A percentile compares a stretch with the other conserved stretches of the same genome.
These are phyloP conservation scores for Zygaena filipendulae DNA, from an alignment of 2,888 invertebrate species.

Conservation along the genomic window DNA sequence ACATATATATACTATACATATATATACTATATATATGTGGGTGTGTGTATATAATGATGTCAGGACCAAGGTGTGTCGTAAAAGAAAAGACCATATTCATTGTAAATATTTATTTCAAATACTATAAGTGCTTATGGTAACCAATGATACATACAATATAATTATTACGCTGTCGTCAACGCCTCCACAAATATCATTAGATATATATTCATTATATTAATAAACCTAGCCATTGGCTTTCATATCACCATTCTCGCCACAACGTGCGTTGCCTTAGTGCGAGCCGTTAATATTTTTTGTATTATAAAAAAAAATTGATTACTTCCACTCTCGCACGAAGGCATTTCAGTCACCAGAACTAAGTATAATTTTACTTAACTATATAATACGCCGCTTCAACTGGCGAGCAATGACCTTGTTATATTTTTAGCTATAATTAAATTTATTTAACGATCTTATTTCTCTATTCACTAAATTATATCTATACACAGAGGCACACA, in stretches of 20 bases:
- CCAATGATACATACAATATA: slow-evolving; percentile 51
- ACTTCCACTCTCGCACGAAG: slow-evolving; percentile 31
- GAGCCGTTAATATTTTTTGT: slow-evolving; percentile 19
- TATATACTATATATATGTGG: too few relatives aligned
- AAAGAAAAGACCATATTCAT: slow-evolving; percentile 28
- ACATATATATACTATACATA: too few relatives aligned
- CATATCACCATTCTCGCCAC: slow-evolving; percentile 53
- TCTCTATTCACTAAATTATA: slow-evolving; percentile 35
- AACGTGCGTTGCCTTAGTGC: slow-evolving; percentile 36
- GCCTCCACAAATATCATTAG: slow-evolving; percentile 38
- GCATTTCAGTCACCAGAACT: too few relatives aligned
- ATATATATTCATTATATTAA: too few relatives aligned
- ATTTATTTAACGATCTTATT: slow-evolving; percentile 27
- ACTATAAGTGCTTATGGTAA: slow-evolving; percentile 66
- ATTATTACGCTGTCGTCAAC: slow-evolving; percentile 40
- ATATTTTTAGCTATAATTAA: slow-evolving; percentile 25
- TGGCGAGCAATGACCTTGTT: too few relatives aligned
- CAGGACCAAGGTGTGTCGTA: too few relatives aligned
- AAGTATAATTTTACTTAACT: slow-evolving; percentile 50
- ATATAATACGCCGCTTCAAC: too few relatives aligned
- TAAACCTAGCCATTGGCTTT: slow-evolving; percentile 50
- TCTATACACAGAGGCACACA: slow-evolving; percentile 65
- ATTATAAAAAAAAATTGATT: slow-evolving; percentile 21
- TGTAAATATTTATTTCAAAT: slow-evolving; percentile 70
- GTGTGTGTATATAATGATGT: too few relatives aligned